A percentile compares a stretch with the other conserved stretches of the same genome.
Conservation (phyloP, 2,113 vertebrate genomes). For the Hypomesus transpacificus region DNA sequence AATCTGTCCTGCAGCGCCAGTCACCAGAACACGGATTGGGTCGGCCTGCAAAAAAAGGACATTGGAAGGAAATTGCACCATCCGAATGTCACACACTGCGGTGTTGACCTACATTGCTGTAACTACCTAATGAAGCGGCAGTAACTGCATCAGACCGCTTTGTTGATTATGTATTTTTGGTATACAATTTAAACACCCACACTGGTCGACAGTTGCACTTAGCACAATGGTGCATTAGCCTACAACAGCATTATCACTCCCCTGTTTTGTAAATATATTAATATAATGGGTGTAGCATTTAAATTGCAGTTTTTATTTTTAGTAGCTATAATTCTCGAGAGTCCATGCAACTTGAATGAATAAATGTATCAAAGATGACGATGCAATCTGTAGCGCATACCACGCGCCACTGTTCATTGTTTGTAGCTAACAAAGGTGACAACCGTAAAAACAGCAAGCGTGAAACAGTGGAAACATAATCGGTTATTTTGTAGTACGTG, state of each 20-base stretch:
- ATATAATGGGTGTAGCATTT: background rate
- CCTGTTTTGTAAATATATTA: too few relatives aligned
- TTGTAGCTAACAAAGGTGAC: background rate
- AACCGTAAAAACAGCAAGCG: background rate
- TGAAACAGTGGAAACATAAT: background rate
- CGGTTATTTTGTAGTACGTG: background rate
- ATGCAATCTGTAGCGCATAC: conserved; percentile 5
- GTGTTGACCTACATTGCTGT: conserved; percentile 24
- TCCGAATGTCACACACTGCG: background rate
- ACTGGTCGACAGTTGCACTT: background rate
- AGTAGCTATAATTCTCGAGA: background rate
- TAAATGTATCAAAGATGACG: conserved; percentile 10
- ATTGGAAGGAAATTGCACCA: background rate
- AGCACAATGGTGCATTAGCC: background rate
- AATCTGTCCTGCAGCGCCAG: conserved; percentile 94
- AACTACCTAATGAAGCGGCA: background rate
- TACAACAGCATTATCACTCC: background rate
- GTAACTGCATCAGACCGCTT: background rate
- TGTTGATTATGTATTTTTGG: too few relatives aligned
- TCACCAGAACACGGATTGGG: conserved; percentile 89
- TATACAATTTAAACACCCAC: background rate
- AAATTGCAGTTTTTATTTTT: background rate
- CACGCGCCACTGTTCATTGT: conserved; percentile 10
- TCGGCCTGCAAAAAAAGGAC: conserved; percentile 72
- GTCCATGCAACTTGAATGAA: background rate